Base-by-base conservation (phyloP, 2,797 vertebrate species). In the Coccyzus lansbergi region DNA sequence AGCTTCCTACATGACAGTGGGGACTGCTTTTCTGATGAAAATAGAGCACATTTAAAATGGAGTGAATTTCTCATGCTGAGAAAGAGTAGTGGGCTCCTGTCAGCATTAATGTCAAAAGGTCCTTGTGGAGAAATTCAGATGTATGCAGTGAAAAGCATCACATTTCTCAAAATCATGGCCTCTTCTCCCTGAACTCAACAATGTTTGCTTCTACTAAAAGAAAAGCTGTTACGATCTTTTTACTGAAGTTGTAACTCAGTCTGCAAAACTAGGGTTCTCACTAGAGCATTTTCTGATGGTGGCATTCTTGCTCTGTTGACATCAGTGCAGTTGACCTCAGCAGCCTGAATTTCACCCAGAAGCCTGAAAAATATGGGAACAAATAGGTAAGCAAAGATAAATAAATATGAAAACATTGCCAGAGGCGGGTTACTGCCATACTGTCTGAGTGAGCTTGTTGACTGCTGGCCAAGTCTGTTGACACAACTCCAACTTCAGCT, bases 1-100 rank as follows among this genome's bases (percentile, higher is more conserved):
- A 34, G 24, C 70, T 77, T 88, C 80, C 76, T 85, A n/a, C 44
- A 68, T 63, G 79, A 34, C 0, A 0, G 12, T 2, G 38, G 56
- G 52, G 48, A 26, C 68, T 79, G 52, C 11, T 94, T 81, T 85
- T 89, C 52, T 91, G 38, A 20, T 44, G 53, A 92, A 93, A 95
- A 79, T 4, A 6, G 67, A 85, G 46, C 55, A 36, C 68, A 44
- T 89, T 94, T 76, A 84, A 71, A 46, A 69, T 3, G 15, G 58
- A 75, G 22, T 15, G 67, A 87, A 58, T 26, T 46, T 83, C 12
- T 63, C 49, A 26, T 1, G 18, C 15, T 33, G 62, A 75, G 62
- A 75, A 77, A 42, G n/a, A 60, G 20, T 13, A 25, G n/a, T 16
- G 13, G 14, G 29, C 26, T 80, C 11, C 49, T 68, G 8, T 38